Evolutionary conservation across 1,140 invertebrate species (phyloP), one percentile per base, ranked within the genome.

Genomic region (Paraescarpia echinospica): DNA sequence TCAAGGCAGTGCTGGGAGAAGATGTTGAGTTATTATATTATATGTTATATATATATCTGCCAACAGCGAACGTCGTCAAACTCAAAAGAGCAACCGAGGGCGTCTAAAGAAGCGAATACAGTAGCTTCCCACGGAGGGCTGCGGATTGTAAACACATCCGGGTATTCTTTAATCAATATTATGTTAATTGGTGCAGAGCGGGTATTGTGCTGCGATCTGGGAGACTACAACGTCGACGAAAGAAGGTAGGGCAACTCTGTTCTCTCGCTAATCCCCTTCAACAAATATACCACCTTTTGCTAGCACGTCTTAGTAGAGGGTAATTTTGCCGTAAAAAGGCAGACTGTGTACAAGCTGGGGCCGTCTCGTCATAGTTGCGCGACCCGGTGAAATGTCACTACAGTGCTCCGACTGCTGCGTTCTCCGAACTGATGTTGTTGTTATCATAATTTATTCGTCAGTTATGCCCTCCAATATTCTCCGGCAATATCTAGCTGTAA

Each of bases 361-460:
- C 59, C 59, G 59, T 77, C 59, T 27, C 59, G 59, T 77, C 59
- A 77, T 18, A 1, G 59, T 77, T 77, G 59, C 4, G 59, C 27
- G 59, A 77, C 18, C 59, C 59, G 59, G 22, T 18, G 59, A 77
- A 77, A 77, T 77, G 59, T 77, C 59, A 31, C 9, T 51, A 51
- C n/a, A n/a, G n/a, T n/a, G 12, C 59, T 0, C 59, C 27, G 59
- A 77, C 59, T 31, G 59, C 27, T 31, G 4, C 59, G 22, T 77
- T 27, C 59, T 12, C 59, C 59, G 59, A 77, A 77, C 18, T 77
- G 59, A 77, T 77, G 59, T 77, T 77, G 59, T 77, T 77, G 59
- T 77, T 77, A 77, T 77, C 59, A 77, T 77, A 77, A 77, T 77
- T 77, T 77, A 77, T 77, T 77, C 59, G 59, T 77, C 59, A 77